These are phyloP conservation scores for Pantherophis vulpinus DNA, from an alignment of 2,797 vertebrate species.

Conservation along the genomic window DNA sequence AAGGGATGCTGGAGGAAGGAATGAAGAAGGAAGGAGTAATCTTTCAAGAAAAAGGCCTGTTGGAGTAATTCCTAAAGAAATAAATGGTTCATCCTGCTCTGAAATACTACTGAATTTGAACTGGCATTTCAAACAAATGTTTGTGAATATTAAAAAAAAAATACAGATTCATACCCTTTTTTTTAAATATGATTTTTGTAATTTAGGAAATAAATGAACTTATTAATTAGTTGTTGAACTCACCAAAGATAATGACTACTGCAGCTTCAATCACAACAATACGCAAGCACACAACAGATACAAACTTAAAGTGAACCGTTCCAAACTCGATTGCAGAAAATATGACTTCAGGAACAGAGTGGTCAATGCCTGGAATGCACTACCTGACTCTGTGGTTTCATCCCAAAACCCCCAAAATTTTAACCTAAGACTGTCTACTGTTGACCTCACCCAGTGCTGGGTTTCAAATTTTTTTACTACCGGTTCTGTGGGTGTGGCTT, in stretches of 20 bases:
- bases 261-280: too few species aligned
- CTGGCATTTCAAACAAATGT: neutral
- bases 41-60: neutral
- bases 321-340: too few species aligned
- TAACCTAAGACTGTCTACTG: too few species aligned
- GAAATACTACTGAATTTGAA: neutral
- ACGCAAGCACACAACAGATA: too few species aligned
- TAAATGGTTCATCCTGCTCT: neutral
- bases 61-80: neutral
- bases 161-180: neutral
- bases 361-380: too few species aligned
- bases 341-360: too few species aligned
- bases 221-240: neutral
- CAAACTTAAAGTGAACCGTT: too few species aligned
- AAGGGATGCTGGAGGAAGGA: conserved; percentile 57
- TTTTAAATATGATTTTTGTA: neutral
- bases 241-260: neutral
- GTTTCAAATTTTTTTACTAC: too few species aligned
- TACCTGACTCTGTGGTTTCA: too few species aligned
- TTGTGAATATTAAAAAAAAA: neutral
- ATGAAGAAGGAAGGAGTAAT: conserved; percentile 16
- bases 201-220: neutral
- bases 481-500: too few species aligned
- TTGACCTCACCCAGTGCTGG: too few species aligned
- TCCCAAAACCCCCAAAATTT: too few species aligned